Evolutionary conservation across 2,888 invertebrate species (phyloP).

Genomic region (Cancer borealis): DNA sequence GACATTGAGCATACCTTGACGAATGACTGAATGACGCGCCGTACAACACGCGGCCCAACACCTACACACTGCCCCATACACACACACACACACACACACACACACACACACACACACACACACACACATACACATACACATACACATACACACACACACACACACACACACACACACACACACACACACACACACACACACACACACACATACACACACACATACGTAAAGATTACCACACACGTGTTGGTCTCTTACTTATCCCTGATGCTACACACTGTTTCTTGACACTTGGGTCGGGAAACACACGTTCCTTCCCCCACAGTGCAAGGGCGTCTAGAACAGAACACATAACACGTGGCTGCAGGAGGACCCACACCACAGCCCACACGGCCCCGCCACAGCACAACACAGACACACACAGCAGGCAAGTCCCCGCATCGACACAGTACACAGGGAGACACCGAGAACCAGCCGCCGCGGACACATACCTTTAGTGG

Average conservation of each 20-base stretch:
- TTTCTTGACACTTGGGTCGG: not conserved
- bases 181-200: too few species aligned
- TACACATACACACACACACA: not conserved
- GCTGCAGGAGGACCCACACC: not conserved
- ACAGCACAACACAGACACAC: not conserved
- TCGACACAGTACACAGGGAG: not conserved
- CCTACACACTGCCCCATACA: too few species aligned
- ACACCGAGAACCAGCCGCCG: not conserved
- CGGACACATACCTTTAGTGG: conserved; percentile 51
- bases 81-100: not conserved
- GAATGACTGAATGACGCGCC: not conserved
- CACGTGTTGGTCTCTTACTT: not conserved
- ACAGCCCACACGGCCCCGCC: not conserved
- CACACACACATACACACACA: too few species aligned
- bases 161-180: not conserved
- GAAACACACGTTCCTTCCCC: not conserved
- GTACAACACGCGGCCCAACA: not conserved
- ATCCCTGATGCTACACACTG: not conserved
- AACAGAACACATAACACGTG: too few species aligned
- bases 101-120: not conserved
- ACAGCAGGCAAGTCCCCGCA: not conserved
- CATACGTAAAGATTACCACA: not conserved
- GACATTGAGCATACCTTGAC: not conserved
- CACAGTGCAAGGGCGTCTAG: too few species aligned
- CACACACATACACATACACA: conserved; percentile 46